Evolutionary conservation across 1,140 invertebrate genomes (phyloP).

Genomic region (Sinella curviseta): DNA sequence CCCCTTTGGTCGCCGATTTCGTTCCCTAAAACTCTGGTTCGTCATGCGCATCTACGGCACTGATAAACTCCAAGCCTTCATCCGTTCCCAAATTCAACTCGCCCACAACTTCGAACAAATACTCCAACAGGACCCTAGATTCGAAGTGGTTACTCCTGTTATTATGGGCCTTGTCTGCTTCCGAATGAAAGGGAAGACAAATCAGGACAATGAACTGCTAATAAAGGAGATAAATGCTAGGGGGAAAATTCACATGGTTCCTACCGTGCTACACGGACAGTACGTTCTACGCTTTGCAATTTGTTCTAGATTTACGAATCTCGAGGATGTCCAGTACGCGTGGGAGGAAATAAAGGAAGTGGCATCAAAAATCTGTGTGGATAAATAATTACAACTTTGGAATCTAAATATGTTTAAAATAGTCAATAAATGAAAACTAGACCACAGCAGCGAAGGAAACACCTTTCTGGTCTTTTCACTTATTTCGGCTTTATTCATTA

Average conservation of each 20-base stretch:
- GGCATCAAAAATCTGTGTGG: too few relatives aligned
- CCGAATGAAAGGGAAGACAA: slow-evolving; percentile 61
- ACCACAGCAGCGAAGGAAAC: too few relatives aligned
- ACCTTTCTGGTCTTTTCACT: too few relatives aligned
- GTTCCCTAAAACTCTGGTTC: slow-evolving; percentile 93
- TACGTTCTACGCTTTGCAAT: slow-evolving; percentile 81
- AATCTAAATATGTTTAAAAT: too few relatives aligned
- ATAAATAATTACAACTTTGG: too few relatives aligned
- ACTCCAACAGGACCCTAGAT: slow-evolving; percentile 69
- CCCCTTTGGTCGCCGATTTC: slow-evolving; percentile 82
- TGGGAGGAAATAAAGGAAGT: slow-evolving; percentile 66
- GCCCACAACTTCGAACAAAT: slow-evolving; percentile 75
- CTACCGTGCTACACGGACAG: slow-evolving; percentile 66
- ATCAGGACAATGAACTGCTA: slow-evolving; percentile 72
- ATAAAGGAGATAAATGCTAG: slow-evolving; percentile 73
- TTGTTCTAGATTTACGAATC: slow-evolving; percentile 70
- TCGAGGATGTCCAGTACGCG: slow-evolving; percentile 73
- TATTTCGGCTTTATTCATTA: too few relatives aligned
- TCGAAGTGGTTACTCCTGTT: slow-evolving; percentile 73
- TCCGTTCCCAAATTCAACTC: slow-evolving; percentile 72
- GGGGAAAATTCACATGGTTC: slow-evolving; percentile 80
- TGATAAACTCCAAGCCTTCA: slow-evolving; percentile 73
- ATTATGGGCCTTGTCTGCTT: slow-evolving; percentile 86
- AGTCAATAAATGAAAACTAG: too few relatives aligned
- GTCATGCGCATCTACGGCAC: slow-evolving; percentile 81